Evolutionary conservation across 2,888 invertebrate species (phyloP).

Genomic region (Drosophila pegasa): DNA sequence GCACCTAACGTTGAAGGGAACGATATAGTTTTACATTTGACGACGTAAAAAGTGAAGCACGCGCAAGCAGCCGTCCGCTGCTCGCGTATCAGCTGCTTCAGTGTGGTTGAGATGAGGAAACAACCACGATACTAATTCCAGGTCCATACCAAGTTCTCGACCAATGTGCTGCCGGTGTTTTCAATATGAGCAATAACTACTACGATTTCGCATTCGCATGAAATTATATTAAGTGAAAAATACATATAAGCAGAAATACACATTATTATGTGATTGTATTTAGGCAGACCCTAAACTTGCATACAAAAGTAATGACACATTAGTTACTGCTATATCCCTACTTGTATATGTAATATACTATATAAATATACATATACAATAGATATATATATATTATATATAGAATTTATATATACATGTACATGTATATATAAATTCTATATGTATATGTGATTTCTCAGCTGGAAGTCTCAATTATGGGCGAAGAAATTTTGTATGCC

Average conservation of each 20-base stretch:
- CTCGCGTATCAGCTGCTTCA: constrained; percentile 66
- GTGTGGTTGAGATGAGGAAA: constrained; percentile 33
- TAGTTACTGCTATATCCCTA: background rate
- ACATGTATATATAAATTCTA: constrained; percentile 1
- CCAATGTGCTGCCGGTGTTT: constrained; percentile 61
- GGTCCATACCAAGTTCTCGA: constrained; percentile 32
- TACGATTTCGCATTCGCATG: constrained; percentile 7
- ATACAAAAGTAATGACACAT: constrained; percentile 16
- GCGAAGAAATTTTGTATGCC: background rate
- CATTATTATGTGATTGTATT: background rate
- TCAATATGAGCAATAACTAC: constrained; percentile 9
- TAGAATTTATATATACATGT: background rate
- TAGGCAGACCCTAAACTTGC: constrained; percentile 12
- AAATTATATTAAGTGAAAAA: constrained; percentile 16
- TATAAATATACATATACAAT: constrained; percentile 1
- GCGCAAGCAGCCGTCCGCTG: constrained; percentile 58
- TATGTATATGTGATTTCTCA: constrained; percentile 41
- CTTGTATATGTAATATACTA: background rate
- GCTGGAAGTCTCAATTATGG: constrained; percentile 32
- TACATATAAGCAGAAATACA: background rate
- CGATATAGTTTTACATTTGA: constrained; percentile 13
- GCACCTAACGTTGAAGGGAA: background rate
- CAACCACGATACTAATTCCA: constrained; percentile 44
- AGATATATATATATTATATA: background rate
- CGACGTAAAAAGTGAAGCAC: constrained; percentile 62